These are phyloP conservation scores for Batillaria attramentaria DNA, from an alignment of 1,140 invertebrate genomes.

Conservation along the genomic window DNA sequence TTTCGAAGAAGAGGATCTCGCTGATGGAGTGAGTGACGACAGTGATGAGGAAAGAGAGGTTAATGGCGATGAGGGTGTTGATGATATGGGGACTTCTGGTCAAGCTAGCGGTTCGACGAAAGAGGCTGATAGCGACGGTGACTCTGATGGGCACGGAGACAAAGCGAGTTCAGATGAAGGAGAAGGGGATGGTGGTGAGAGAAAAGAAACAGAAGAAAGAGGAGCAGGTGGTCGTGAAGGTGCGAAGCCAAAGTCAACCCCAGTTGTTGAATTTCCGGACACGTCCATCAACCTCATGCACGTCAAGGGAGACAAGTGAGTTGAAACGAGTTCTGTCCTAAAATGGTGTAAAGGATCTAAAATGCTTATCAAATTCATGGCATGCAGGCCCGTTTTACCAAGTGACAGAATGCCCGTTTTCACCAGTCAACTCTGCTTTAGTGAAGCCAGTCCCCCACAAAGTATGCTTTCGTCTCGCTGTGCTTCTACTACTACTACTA, in stretches of 20 bases:
- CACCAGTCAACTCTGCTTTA: no score
- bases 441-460: no score
- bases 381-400: neutral
- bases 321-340: no score
- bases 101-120: conserved; percentile 17
- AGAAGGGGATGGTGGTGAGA: conserved; percentile 15
- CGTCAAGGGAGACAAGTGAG: conserved; percentile 72
- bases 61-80: conserved; percentile 3
- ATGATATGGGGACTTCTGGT: no score
- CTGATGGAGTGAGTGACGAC: conserved; percentile 58
- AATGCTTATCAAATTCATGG: neutral
- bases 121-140: conserved; percentile 30
- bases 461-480: no score
- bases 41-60: conserved; percentile 31
- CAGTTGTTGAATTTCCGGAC: conserved; percentile 73
- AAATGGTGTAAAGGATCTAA: no score
- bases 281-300: conserved; percentile 73
- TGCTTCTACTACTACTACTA: no score
- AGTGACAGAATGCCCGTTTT: neutral
- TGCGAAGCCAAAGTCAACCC: neutral
- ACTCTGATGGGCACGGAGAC: conserved; percentile 41
- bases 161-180: conserved; percentile 26
- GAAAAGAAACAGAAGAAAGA: neutral
- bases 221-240: conserved; percentile 29
- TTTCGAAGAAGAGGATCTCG: conserved; percentile 63